Conservation (phyloP, 2,888 invertebrate species). For the Sarcophaga rosellei region DNA sequence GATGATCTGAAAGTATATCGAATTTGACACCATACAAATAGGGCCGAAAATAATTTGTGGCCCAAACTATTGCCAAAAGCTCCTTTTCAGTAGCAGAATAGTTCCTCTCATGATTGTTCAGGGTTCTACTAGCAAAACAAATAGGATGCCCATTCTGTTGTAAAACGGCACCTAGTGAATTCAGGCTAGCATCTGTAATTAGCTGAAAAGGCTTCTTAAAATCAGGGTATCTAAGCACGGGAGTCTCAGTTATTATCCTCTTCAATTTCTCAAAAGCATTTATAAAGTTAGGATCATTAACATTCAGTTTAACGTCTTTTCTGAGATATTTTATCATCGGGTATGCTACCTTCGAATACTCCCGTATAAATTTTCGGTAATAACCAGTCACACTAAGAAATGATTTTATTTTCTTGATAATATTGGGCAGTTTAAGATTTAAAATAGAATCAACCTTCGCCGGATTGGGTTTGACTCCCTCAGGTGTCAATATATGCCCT, state of each 20-base stretch:
- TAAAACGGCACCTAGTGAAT: constrained; percentile 31
- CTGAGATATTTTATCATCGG: constrained; percentile 24
- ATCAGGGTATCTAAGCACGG: constrained; percentile 28
- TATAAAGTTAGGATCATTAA: constrained; percentile 28
- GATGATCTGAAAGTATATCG: constrained; percentile 24
- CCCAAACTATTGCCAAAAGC: constrained; percentile 37
- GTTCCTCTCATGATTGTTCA: constrained; percentile 31
- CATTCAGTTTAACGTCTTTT: constrained; percentile 20
- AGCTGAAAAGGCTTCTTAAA: constrained; percentile 23
- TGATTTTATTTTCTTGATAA: neutral
- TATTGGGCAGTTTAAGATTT: neutral
- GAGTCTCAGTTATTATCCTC: constrained; percentile 25
- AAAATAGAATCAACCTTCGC: constrained; percentile 14
- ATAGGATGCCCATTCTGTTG: constrained; percentile 39
- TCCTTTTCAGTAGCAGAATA: constrained; percentile 33
- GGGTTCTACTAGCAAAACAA: constrained; percentile 37
- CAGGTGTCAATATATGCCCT: constrained; percentile 16
- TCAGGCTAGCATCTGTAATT: constrained; percentile 36
- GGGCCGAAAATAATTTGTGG: constrained; percentile 32
- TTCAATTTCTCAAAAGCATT: constrained; percentile 40
- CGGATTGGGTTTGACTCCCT: constrained; percentile 21
- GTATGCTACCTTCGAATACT: constrained; percentile 22
- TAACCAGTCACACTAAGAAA: constrained; percentile 23
- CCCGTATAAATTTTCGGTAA: constrained; percentile 38
- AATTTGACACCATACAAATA: constrained; percentile 29